These are phyloP conservation scores for Melikaiella ostensackeni DNA, from an alignment of 2,888 invertebrate genomes.

Conservation along the genomic window DNA sequence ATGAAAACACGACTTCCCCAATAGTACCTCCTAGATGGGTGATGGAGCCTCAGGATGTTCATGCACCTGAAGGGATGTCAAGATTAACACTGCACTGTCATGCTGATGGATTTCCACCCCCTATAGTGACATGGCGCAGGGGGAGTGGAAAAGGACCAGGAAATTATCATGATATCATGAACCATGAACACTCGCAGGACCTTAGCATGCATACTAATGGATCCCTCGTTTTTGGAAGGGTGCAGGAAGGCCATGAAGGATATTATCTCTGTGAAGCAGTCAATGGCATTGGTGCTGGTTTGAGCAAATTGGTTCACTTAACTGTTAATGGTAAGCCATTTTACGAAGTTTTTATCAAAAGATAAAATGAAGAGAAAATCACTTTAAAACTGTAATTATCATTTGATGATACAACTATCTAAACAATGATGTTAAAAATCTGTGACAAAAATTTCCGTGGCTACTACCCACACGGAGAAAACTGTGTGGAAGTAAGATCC, in stretches of 20 bases:
- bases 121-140: constrained; percentile 92
- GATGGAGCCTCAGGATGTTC: constrained; percentile 90
- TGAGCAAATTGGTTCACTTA: constrained; percentile 93
- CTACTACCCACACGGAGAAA: too few species aligned
- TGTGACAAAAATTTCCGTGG: too few species aligned
- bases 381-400: too few species aligned
- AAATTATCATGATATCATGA: constrained; percentile 73
- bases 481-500: too few species aligned
- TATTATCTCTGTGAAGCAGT: constrained; percentile 96
- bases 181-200: constrained; percentile 72
- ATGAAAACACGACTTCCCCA: constrained; percentile 16
- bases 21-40: constrained; percentile 94
- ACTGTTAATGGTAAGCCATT: constrained; percentile 88
- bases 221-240: constrained; percentile 88
- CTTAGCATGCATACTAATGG: constrained; percentile 85
- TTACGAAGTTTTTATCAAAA: too few species aligned
- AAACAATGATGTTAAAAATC: too few species aligned
- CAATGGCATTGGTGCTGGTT: constrained; percentile 93
- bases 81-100: constrained; percentile 87
- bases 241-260: constrained; percentile 92
- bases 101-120: constrained; percentile 94
- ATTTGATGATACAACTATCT: too few species aligned
- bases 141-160: constrained; percentile 83
- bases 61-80: constrained; percentile 75
- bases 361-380: too few species aligned